Evolutionary conservation across 2,113 vertebrate genomes (phyloP), one percentile per base, ranked within the genome.

Genomic region (Puma concolor): DNA sequence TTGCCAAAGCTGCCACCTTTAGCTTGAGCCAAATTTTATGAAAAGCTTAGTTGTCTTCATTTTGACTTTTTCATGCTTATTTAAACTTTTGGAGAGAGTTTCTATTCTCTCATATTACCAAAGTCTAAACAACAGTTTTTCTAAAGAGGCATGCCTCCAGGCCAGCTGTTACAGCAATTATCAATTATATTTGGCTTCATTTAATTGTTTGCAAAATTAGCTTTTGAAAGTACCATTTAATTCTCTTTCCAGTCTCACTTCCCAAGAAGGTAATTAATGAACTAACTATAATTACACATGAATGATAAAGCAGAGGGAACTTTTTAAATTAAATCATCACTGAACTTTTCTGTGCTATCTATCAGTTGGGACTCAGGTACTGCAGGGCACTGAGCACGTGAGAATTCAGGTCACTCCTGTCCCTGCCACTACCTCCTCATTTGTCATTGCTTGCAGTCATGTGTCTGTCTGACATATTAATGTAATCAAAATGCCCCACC

Each of bases 131-230:
- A 91, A 90, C 36, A 86, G 5, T 87, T 94, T 97, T 93, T 95
- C 80, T 83, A 71, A 93, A 57, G 77, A 96, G 54, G 33, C 96
- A 85, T 85, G 93, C 79, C 94, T 92, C 27, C 60, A 63, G 95
- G 63, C 63, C 67, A 93, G 50, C 94, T 93, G 82, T 95, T 94
- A 94, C 5, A 91, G 93, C 77, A 84, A 87, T 97, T 96, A 95
- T 95, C 93, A 95, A 96, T 97, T 98, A 97, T 76, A 96, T 96
- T 97, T 95, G 82, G 67, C 91, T 97, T 97, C 85, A 89, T 93
- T 97, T 97, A 97, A 98, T 97, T 98, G 93, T 97, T 97, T 79
- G 74, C 85, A 97, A 97, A 97, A 97, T 97, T 97, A 98, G 88
- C 93, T 96, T 97, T 92, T 96, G 93, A 96, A 98, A 97, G 63